These are phyloP conservation scores for Eulithis testata DNA, from an alignment of 2,888 invertebrate genomes.

Conservation along the genomic window DNA sequence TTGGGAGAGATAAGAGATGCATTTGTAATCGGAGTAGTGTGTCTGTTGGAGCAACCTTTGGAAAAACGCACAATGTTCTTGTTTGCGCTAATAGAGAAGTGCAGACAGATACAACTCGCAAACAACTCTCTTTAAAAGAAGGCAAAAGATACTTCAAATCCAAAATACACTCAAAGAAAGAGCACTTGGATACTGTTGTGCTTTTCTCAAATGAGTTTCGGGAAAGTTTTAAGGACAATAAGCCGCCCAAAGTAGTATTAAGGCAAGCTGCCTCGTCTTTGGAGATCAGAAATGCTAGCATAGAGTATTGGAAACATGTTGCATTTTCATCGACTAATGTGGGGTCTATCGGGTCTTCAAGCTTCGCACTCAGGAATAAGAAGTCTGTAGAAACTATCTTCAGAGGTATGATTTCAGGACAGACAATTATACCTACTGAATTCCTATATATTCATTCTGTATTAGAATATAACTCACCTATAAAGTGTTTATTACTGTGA, in stretches of 20 bases:
- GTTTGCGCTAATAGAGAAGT: constrained; percentile 37
- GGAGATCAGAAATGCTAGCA: constrained; percentile 58
- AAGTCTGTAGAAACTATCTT: constrained; percentile 67
- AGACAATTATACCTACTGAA: no score
- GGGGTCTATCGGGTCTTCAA: constrained; percentile 43
- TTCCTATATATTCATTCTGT: neutral
- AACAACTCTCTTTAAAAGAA: neutral
- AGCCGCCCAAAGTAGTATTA: constrained; percentile 21
- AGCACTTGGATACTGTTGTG: constrained; percentile 20
- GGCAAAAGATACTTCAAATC: constrained; percentile 8
- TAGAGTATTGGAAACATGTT: constrained; percentile 51
- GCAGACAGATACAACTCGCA: constrained; percentile 41
- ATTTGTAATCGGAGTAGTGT: constrained; percentile 46
- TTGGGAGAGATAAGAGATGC: constrained; percentile 34
- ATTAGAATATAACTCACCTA: no score
- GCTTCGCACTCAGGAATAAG: constrained; percentile 38
- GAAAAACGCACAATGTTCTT: constrained; percentile 34
- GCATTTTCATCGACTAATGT: constrained; percentile 58
- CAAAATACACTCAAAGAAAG: constrained; percentile 7
- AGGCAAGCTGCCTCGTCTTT: constrained; percentile 58
- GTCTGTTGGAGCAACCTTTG: constrained; percentile 55
- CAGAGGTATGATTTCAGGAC: constrained; percentile 54
- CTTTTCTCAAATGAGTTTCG: constrained; percentile 28
- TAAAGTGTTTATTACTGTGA: no score
- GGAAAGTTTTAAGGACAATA: constrained; percentile 7